Base-by-base conservation (phyloP, 2,113 vertebrate species). In the Meriones unguiculatus region DNA sequence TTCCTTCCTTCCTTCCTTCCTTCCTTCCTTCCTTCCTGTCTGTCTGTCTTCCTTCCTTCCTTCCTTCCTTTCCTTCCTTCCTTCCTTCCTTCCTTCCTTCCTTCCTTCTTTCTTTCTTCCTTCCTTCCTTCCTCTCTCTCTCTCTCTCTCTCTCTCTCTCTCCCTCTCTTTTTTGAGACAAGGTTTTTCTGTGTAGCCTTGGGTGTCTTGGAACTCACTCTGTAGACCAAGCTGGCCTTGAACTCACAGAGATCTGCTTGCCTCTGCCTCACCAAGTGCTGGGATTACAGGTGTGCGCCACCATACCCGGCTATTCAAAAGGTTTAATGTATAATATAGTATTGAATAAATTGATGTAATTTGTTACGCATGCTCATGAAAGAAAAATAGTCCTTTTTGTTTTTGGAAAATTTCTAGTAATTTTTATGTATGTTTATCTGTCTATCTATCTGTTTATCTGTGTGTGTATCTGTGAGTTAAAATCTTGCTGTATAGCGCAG, bases 331-430 rank as follows among this genome's bases (percentile, higher is more conserved):
- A 80, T 93, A 94, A 95, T 89, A 84, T 94, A 90, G 54, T 82
- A 67, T 92, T 92, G 30, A 90, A 97, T 89, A 92, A 84, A 87
- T 94, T 89, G 9, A 69, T 93, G n/a, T 15, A 94, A 94, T 35
- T 35, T 94, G 64, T 41, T 94, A 95, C 90, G 25, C 30, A 85
- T 90, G 46, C 64, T 91, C n/a, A 95, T 88, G 97, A 96, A 95
- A 89, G 50, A 93, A 95, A 90, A 96, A n/a, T 78, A 90, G 90
- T 82, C 9, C 57, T 93, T 96, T 92, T 91, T 72, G 91, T 96
- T 96, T 90, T 94, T 91, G 57, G n/a, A 75, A 72, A 8, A 2
- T 95, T 92, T 95, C 17, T 64, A 57, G 92, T 95, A 4, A n/a
- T n/a, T n/a, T 72, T 46, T 38, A 1, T 38, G 50, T 73, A 3